Evolutionary conservation across 2,888 invertebrate genomes (phyloP), one percentile per base, ranked within the genome.

Genomic region (Microplitis manilae): DNA sequence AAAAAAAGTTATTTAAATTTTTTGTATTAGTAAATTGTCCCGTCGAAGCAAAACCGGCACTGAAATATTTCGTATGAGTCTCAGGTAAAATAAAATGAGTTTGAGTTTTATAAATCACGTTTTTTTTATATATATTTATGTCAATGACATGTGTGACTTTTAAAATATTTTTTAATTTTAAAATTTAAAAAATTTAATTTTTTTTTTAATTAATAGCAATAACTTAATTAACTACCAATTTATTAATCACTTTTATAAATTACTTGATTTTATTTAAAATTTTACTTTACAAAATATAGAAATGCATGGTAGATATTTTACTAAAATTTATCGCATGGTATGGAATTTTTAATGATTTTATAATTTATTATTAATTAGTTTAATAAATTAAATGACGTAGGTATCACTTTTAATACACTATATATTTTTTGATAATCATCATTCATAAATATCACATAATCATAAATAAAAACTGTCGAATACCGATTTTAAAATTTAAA

Each of bases 11-110:
- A 61, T 62, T 15, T 62, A 59, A 70, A 64, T 70, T 77, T 71
- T 41, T 81, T 85, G 50, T 84, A 82, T 83, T 81, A 88, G 88
- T 87, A 88, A 84, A 88, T 82, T 84, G 83, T 86, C 85, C 83
- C 87, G 86, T 85, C 87, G 87, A 86, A 88, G 89, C 86, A 91
- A 93, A 92, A 94, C 94, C 83, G 94, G 94, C 91, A 94, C 94
- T 90, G 94, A 94, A 92, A 93, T 94, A 90, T 92, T 94, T 92
- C 93, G 92, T 93, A 94, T 94, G 94, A 94, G 94, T 90, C 91
- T 94, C 93, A 95, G 94, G 95, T 94, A 85, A 81, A 80, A 81
- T 72, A 50, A 41, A 41, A 41, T 17, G 41, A 41, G 41, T 7
- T 17, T n/a, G 4, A 41, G 20, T 20, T 77, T 68, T 50, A 67